Percentiles rank a stretch among this genome's conserved stretches.
phyloP scores from a whole-genome alignment of 2,888 invertebrate species.

The Zeuzera pyrina region DNA sequence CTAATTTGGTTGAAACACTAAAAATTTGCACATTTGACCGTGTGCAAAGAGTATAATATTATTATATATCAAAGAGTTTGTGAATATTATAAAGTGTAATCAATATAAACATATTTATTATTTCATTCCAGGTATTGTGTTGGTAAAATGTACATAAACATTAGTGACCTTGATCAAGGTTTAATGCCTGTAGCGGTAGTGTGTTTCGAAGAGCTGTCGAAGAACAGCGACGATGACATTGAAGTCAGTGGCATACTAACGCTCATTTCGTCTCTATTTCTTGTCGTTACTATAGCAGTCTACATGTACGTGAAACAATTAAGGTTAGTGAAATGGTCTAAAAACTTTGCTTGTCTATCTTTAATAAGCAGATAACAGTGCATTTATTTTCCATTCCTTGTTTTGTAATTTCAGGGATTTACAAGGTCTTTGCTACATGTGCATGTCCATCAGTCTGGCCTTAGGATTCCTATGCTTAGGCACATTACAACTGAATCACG shows the following conservation, averaged over 20 bases:
- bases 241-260: slow-evolving; percentile 56
- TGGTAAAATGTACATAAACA: slow-evolving; percentile 37
- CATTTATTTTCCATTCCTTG: neutral
- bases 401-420: slow-evolving; percentile 52
- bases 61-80: no score
- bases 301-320: slow-evolving; percentile 75
- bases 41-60: no score
- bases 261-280: slow-evolving; percentile 72
- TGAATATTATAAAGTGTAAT: neutral
- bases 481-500: slow-evolving; percentile 65
- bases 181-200: slow-evolving; percentile 44
- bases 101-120: neutral
- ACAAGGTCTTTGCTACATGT: slow-evolving; percentile 78
- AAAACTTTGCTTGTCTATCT: neutral
- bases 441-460: slow-evolving; percentile 73
- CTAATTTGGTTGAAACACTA: no score
- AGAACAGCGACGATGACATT: slow-evolving; percentile 44
- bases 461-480: slow-evolving; percentile 72
- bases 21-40: no score
- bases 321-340: slow-evolving; percentile 42
- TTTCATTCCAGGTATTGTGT: slow-evolving; percentile 44
- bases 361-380: neutral
- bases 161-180: slow-evolving; percentile 20
- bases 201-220: slow-evolving; percentile 81
- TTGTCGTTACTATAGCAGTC: slow-evolving; percentile 72